These are phyloP conservation scores for Hoplostethus mediterraneus DNA, from an alignment of 2,797 vertebrate genomes.

Conservation along the genomic window DNA sequence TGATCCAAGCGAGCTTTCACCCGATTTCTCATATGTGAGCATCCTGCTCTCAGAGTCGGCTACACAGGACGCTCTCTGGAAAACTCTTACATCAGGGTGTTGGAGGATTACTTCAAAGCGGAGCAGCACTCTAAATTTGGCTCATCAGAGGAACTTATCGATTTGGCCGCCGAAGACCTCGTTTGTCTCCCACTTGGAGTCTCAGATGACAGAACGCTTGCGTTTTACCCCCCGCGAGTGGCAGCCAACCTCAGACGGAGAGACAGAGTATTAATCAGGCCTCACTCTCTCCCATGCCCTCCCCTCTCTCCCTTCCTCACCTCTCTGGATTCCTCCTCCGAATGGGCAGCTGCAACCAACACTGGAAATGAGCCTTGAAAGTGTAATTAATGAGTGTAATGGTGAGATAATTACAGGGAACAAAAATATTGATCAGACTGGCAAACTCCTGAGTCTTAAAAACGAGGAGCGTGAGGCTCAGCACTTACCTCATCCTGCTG, in stretches of 20 bases:
- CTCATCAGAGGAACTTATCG: constrained; percentile 67
- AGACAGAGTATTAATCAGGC: constrained; percentile 77
- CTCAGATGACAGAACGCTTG: constrained; percentile 69
- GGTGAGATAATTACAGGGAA: constrained; percentile 81
- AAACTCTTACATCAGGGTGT: constrained; percentile 29
- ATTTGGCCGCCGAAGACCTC: constrained; percentile 69
- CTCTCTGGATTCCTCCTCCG: constrained; percentile 55
- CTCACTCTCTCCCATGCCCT: constrained; percentile 12
- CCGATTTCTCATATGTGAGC: constrained; percentile 6
- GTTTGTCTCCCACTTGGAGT: constrained; percentile 71
- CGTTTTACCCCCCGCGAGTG: constrained; percentile 68
- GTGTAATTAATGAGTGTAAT: constrained; percentile 79
- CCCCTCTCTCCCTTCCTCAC: constrained; percentile 29
- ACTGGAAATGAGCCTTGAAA: constrained; percentile 83
- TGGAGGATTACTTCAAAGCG: constrained; percentile 53
- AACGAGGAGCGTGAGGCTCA: constrained; percentile 22
- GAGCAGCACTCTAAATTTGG: constrained; percentile 60
- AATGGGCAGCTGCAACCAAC: constrained; percentile 65
- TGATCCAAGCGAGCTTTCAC: constrained; percentile 10
- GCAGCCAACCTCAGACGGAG: constrained; percentile 64
- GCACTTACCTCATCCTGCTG: constrained; percentile 63
- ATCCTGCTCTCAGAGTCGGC: constrained; percentile 16
- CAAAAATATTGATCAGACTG: constrained; percentile 80
- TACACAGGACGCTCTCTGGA: constrained; percentile 30
- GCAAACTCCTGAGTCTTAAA: constrained; percentile 70